Evolutionary conservation across 2,113 vertebrate species (phyloP), one percentile per base, ranked within the genome.

Genomic region (Rhabdomys dilectus): DNA sequence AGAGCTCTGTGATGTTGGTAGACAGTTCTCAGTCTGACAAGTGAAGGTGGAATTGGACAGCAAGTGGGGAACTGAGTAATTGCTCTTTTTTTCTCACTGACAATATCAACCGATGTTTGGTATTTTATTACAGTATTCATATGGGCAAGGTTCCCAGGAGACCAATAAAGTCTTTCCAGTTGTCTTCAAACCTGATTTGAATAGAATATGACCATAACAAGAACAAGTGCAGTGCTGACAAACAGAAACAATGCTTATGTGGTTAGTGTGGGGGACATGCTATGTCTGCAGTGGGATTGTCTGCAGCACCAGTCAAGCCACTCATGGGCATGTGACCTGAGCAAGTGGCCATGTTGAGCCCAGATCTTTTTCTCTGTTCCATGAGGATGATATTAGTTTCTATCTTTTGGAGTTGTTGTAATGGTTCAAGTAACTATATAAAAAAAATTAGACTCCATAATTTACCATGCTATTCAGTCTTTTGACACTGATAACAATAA

Each of bases 91-190:
- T 88, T 84, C 85, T 66, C 85, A 4, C 2, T 51, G 78, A 80
- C 56, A 62, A 58, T 64, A 89, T 87, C 84, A 36, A 58, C 56
- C 36, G 68, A 60, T 81, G 51, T 56, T 88, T 88, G 88, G 19
- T 85, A 91, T 85, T 93, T 94, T 88, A 76, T 39, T 95, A 81
- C 5, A 68, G 75, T 86, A 53, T 86, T 96, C 91, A 31, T n/a
- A 88, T 12, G 70, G 76, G 58, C 16, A 53, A 70, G 70, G 80
- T 94, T 98, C 95, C 89, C 70, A 36, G 51, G 68, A 88, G 56
- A 94, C 66, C 56, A 62, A 39, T 56, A 86, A 64, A 76, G 53
- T 73, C 76, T 85, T 86, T 85, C 70, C 73, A 78, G 89, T 86
- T 94, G 75, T 92, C 88, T 96, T 76, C 60, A 51, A 39, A 89